A percentile compares a stretch with the other conserved stretches of the same genome.
Evolutionary conservation across 92 coral and sea anemone genomes (phyloP).

Genomic region (Bergia puertoricense): DNA sequence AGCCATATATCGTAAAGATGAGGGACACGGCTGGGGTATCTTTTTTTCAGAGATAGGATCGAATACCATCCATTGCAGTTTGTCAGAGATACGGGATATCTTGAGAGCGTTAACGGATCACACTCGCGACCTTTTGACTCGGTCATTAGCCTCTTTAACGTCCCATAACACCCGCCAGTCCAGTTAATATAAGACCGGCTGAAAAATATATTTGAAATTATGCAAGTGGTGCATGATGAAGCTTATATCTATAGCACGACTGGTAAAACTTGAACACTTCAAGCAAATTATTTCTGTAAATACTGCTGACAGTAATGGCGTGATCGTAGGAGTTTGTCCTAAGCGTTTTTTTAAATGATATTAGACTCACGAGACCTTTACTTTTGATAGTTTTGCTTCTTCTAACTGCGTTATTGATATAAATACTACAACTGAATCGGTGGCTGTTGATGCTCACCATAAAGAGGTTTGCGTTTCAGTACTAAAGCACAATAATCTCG

Average conservation of each 20-base stretch:
- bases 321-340: neutral
- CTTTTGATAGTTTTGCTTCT: neutral
- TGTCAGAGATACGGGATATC: constrained; percentile 6
- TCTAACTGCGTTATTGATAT: neutral
- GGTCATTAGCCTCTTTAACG: neutral
- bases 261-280: neutral
- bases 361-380: neutral
- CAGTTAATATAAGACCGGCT: neutral
- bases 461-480: neutral
- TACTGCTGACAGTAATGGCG: neutral
- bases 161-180: neutral
- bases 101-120: neutral
- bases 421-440: too few species aligned
- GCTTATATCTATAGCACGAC: too few species aligned
- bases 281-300: neutral
- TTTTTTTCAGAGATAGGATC: constrained; percentile 19
- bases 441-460: neutral
- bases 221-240: too few species aligned
- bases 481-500: neutral
- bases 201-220: neutral
- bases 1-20: neutral
- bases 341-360: neutral
- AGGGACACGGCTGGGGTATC: neutral
- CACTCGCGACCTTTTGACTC: constrained; percentile 2
- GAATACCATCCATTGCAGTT: constrained; percentile 6